Conservation (phyloP, 1,140 invertebrate species). For the Araneus ventricosus region DNA sequence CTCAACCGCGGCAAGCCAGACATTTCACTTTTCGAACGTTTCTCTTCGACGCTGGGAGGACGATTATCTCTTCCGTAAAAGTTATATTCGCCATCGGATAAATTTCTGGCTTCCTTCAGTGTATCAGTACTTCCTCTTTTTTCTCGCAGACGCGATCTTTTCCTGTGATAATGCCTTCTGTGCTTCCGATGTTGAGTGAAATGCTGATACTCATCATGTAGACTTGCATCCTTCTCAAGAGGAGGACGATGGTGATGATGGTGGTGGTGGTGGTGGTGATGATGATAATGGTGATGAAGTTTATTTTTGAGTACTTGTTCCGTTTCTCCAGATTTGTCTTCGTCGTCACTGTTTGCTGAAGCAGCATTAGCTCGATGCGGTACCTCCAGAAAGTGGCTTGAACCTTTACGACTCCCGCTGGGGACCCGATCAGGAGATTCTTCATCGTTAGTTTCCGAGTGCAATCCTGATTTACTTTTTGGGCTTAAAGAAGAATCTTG, state of each 20-base stretch:
- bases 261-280: constrained; percentile 68
- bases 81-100: constrained; percentile 57
- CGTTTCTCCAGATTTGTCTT: not conserved
- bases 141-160: constrained; percentile 17
- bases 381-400: constrained; percentile 56
- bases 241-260: constrained; percentile 61
- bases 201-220: not conserved
- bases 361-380: not conserved
- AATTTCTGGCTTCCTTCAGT: not conserved
- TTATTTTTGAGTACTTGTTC: not conserved
- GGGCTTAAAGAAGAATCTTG: constrained; percentile 9
- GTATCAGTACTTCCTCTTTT: not conserved
- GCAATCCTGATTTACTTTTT: not conserved
- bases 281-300: constrained; percentile 48
- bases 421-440: not conserved
- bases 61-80: not conserved
- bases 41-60: constrained; percentile 19
- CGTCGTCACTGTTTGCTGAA: not conserved
- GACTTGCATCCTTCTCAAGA: constrained; percentile 12
- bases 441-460: not conserved
- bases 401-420: not conserved
- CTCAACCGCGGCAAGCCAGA: not conserved
- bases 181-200: constrained; percentile 45
- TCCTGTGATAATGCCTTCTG: constrained; percentile 62
- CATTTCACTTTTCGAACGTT: constrained; percentile 70